Base-by-base conservation (phyloP, 2,113 vertebrate species). In the Psophia crepitans region DNA sequence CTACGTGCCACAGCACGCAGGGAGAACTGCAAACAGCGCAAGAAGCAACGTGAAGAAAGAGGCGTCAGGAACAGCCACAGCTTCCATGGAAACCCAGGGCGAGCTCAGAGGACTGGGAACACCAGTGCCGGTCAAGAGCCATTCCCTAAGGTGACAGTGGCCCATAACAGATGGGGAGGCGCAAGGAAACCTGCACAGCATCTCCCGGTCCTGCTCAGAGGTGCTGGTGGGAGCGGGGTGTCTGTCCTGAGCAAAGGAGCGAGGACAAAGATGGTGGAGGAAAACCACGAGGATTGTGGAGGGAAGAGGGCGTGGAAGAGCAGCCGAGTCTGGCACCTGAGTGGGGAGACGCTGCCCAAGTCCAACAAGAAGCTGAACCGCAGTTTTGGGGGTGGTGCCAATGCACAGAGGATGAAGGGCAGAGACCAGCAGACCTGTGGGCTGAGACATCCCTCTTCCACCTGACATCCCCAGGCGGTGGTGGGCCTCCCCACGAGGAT, bases 381-480 rank as follows among this genome's bases (percentile, higher is more conserved):
- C 39, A 21, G 4, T 33, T 33, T 39, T 30, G 33, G 33, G 53
- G 61, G 24, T 54, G 22, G n/a, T 49, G 44, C 28, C 44, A n/a
- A 18, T 3, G 30, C 43, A 14, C 43, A n/a, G 65, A 49, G 35
- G 18, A 17, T 56, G 30, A 14, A 8, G 17, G 22, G 46, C 53
- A 37, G 57, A 46, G 79, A 6, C 22, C 20, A 33, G 2, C 39
- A n/a, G 57, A 56, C 5, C 65, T 10, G 0, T 14, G 85, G 68
- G 56, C 44, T 46, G 11, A 19, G 41, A 54, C 17, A 33, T 35
- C 10, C 43, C 48, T 54, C 32, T 5, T 11, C 41, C 57, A 26
- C 13, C 26, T 13, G 39, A 2, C 53, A 3, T 4, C 22, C 28
- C n/a, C 0, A 0, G 33, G 3, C 1, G 15, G 3, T 7, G 49